These are phyloP conservation scores for Galerucella nymphaeae DNA, from an alignment of 2,888 invertebrate species.

Conservation along the genomic window DNA sequence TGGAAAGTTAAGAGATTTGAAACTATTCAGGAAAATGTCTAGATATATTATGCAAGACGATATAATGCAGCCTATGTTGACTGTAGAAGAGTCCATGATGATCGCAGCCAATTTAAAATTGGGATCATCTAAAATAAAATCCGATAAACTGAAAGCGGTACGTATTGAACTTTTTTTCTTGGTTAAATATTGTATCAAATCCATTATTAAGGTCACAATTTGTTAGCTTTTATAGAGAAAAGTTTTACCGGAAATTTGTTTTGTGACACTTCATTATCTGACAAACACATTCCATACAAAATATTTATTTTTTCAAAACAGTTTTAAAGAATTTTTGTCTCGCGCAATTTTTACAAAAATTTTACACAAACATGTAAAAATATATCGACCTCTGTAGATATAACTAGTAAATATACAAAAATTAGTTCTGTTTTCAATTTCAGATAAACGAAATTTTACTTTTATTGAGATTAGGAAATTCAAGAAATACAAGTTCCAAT, in stretches of 20 bases:
- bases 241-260: too few relatives aligned
- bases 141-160: slow-evolving; percentile 79
- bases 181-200: too few relatives aligned
- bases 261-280: too few relatives aligned
- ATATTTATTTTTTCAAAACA: too few relatives aligned
- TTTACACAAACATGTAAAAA: too few relatives aligned
- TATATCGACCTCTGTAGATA: too few relatives aligned
- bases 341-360: too few relatives aligned
- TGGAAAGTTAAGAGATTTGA: slow-evolving; percentile 79
- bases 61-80: slow-evolving; percentile 85
- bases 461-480: slow-evolving; percentile 78
- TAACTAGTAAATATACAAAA: not conserved
- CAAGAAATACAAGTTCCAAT: slow-evolving; percentile 78
- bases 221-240: too few relatives aligned
- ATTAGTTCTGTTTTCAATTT: slow-evolving; percentile 51
- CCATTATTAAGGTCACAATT: too few relatives aligned
- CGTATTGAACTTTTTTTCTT: slow-evolving; percentile 58
- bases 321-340: too few relatives aligned
- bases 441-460: slow-evolving; percentile 90
- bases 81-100: slow-evolving; percentile 88
- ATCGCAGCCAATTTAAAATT: slow-evolving; percentile 92
- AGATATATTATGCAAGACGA: slow-evolving; percentile 97
- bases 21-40: slow-evolving; percentile 86
- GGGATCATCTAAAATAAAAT: slow-evolving; percentile 70
- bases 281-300: too few relatives aligned